Evolutionary conservation across 53 echinoderm and acorn worm species (phyloP).

Genomic region (Stichopus horrens): DNA sequence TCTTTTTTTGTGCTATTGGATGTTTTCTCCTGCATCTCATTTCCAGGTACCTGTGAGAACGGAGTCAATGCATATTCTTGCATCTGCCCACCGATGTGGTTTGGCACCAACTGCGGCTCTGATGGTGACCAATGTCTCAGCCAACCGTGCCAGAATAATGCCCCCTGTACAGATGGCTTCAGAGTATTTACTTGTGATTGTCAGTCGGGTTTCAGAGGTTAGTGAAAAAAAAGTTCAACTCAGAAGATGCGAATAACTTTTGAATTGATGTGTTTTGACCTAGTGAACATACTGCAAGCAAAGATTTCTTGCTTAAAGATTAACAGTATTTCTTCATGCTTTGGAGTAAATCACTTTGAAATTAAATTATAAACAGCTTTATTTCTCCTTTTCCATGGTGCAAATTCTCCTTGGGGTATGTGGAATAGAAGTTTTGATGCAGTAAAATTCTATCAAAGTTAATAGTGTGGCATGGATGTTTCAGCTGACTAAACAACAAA

Average conservation of each 20-base stretch:
- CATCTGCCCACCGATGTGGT: constrained; percentile 65
- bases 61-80: constrained; percentile 73
- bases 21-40: neutral
- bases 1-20: no score
- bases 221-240: neutral
- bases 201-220: constrained; percentile 57
- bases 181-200: constrained; percentile 63
- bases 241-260: no score
- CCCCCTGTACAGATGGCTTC: constrained; percentile 62
- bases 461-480: no score
- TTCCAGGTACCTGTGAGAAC: constrained; percentile 71
- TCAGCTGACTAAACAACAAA: no score
- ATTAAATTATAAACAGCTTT: no score
- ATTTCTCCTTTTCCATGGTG: no score
- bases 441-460: no score
- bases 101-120: constrained; percentile 69
- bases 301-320: neutral
- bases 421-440: no score
- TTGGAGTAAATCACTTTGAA: no score
- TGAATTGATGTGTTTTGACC: no score
- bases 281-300: neutral
- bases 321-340: no score
- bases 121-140: constrained; percentile 81
- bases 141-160: constrained; percentile 80
- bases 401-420: no score